A percentile compares a stretch with the other conserved stretches of the same genome.
phyloP scores from a whole-genome alignment of 2,888 invertebrate genomes.

The Drosophila formosana region DNA sequence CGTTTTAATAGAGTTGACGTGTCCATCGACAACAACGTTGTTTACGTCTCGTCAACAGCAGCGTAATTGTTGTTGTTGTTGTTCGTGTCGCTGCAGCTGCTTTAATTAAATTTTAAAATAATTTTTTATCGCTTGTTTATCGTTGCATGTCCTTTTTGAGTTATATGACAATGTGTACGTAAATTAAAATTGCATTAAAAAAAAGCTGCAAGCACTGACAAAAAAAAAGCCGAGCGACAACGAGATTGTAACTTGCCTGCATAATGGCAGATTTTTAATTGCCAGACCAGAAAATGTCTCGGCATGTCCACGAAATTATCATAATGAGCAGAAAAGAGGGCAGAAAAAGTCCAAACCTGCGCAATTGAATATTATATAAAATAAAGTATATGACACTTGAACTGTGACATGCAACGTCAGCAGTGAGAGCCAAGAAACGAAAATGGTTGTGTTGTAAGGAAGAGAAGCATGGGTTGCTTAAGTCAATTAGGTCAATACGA shows the following conservation, averaged over 20 bases:
- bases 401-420: slow-evolving; percentile 49
- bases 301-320: slow-evolving; percentile 62
- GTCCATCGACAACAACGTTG: slow-evolving; percentile 65
- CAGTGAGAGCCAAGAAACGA: slow-evolving; percentile 33
- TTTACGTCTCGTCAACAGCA: slow-evolving; percentile 75
- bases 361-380: slow-evolving; percentile 55
- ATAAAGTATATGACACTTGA: slow-evolving; percentile 56
- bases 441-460: slow-evolving; percentile 31
- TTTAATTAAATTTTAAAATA: slow-evolving; percentile 79
- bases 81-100: slow-evolving; percentile 52
- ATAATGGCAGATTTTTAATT: slow-evolving; percentile 75
- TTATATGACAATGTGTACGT: slow-evolving; percentile 73
- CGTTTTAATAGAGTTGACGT: slow-evolving; percentile 77
- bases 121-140: slow-evolving; percentile 78
- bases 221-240: slow-evolving; percentile 1
- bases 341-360: slow-evolving; percentile 9
- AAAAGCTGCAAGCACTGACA: slow-evolving; percentile 35
- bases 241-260: slow-evolving; percentile 62
- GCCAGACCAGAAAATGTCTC: slow-evolving; percentile 64
- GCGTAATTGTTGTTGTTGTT: slow-evolving; percentile 47
- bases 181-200: slow-evolving; percentile 74
- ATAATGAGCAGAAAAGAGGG: slow-evolving; percentile 60
- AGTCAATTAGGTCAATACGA: background rate
- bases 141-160: slow-evolving; percentile 58
- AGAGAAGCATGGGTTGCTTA: background rate